Evolutionary conservation across 2,888 invertebrate genomes (phyloP).

Genomic region (Caenorhabditis drosophilae): DNA sequence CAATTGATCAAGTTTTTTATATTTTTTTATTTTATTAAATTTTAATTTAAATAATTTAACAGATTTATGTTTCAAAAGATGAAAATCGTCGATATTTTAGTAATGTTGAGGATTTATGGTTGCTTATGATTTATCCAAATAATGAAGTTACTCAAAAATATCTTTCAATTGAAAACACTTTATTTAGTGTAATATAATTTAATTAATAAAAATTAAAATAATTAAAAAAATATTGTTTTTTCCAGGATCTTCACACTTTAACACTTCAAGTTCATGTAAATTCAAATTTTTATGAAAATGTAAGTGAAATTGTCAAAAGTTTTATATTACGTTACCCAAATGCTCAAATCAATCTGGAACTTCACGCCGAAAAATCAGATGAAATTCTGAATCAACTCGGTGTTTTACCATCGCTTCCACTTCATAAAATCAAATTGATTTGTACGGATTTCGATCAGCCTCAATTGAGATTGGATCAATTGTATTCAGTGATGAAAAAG

Average conservation of each 20-base stretch:
- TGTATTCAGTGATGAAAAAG: slow-evolving; percentile 39
- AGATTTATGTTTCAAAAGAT: slow-evolving; percentile 43
- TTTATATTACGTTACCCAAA: slow-evolving; percentile 46
- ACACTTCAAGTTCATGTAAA: slow-evolving; percentile 50
- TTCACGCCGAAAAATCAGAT: slow-evolving; percentile 42
- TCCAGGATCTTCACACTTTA: slow-evolving; percentile 42
- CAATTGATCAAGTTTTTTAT: slow-evolving; percentile 40
- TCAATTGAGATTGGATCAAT: slow-evolving; percentile 39
- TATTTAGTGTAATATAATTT: slow-evolving; percentile 41
- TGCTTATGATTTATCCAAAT: slow-evolving; percentile 40
- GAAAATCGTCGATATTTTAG: slow-evolving; percentile 40
- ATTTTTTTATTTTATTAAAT: not conserved
- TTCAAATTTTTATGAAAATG: slow-evolving; percentile 30
- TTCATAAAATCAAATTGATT: slow-evolving; percentile 49
- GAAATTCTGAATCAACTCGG: slow-evolving; percentile 46
- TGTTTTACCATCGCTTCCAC: slow-evolving; percentile 33
- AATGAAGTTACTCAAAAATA: slow-evolving; percentile 37
- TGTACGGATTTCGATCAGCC: slow-evolving; percentile 54
- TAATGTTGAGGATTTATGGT: slow-evolving; percentile 50
- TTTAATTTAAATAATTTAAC: not conserved
- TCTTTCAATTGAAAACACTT: slow-evolving; percentile 29
- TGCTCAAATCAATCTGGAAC: slow-evolving; percentile 41
- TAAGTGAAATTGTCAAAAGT: slow-evolving; percentile 33
- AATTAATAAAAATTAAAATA: not conserved
- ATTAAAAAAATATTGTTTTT: not conserved